Evolutionary conservation across 2,113 vertebrate species (phyloP), one percentile per base, ranked within the genome.

Genomic region (Rhinopomastus cyanomelas): DNA sequence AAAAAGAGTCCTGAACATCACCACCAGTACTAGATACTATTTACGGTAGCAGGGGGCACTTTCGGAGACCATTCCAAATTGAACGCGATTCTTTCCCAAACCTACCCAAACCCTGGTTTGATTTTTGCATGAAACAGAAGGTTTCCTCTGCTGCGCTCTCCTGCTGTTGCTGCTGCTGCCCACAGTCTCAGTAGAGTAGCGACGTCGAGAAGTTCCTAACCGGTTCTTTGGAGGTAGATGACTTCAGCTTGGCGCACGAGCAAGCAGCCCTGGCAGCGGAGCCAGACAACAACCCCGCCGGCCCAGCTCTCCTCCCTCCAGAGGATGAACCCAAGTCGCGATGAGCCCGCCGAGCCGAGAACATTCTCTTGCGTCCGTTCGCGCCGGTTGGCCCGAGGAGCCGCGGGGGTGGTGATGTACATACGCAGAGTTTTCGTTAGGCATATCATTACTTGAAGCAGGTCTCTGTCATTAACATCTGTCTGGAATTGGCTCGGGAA

Each of bases 111-210:
- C 82, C 79, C 89, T 61, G 7, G 96, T 96, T 92, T 92, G 95
- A 92, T 97, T 97, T n/a, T 97, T 98, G 98, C 98, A 98, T 98
- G 98, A 97, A 90, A 78, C 96, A 95, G 9, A 95, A 92, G 96
- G 90, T 96, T 96, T 83, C 96, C 94, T 92, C 86, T 88, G 61
- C 76, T 96, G 64, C 57, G 93, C 95, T 97, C 96, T 96, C 97
- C 96, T 79, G 96, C 96, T 97, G 96, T 97, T 96, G 96, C 97
- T 97, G 96, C 97, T 97, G 96, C 97, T 97, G 83, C 92, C 93
- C 95, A 83, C 95, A 91, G 95, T 96, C 96, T 96, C 93, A 91
- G 93, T 96, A 32, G 93, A 95, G 95, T 85, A 96, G 97, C 96
- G 95, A 96, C 84, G 21, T 95, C 92, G 89, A 95, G 97, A 97